phyloP scores from a whole-genome alignment of 1,140 invertebrate genomes.

The Prorops nasuta region DNA sequence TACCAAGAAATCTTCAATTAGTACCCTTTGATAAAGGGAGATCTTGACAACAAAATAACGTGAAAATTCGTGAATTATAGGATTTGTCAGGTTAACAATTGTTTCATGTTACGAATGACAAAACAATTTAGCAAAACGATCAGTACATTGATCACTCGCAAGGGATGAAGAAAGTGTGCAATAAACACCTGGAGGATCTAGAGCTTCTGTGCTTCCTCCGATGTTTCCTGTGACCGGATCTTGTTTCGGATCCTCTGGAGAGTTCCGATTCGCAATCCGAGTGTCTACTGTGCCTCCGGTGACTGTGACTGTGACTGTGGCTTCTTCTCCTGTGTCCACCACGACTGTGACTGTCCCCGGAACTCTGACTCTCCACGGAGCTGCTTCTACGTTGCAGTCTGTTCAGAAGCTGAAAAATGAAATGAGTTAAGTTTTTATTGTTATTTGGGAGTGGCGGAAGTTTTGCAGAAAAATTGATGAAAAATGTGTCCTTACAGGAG shows the following conservation, averaged over 20 bases:
- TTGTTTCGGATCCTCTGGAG: constrained; percentile 72
- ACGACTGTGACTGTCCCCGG: constrained; percentile 56
- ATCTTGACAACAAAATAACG: no score
- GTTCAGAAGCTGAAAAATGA: constrained; percentile 49
- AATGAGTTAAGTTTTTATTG: no score
- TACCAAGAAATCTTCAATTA: no score
- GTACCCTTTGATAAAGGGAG: no score
- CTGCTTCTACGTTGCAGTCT: constrained; percentile 56
- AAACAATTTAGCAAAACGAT: no score
- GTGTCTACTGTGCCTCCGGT: constrained; percentile 73
- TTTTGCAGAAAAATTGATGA: background rate
- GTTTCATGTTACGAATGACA: no score
- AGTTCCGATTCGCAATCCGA: constrained; percentile 89
- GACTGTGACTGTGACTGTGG: constrained; percentile 63
- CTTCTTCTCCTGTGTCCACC: constrained; percentile 51
- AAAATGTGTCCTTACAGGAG: constrained; percentile 38
- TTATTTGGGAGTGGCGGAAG: no score
- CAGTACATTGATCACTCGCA: background rate
- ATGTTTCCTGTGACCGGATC: constrained; percentile 72
- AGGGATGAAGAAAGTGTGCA: background rate
- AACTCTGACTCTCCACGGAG: constrained; percentile 85
- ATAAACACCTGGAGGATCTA: constrained; percentile 52
- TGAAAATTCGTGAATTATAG: no score
- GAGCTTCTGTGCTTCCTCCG: constrained; percentile 62
- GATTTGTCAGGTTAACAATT: no score